A percentile compares a stretch with the other conserved stretches of the same genome.
These are phyloP conservation scores for Danio choprae DNA, from an alignment of 2,797 vertebrate genomes.

Conservation along the genomic window DNA sequence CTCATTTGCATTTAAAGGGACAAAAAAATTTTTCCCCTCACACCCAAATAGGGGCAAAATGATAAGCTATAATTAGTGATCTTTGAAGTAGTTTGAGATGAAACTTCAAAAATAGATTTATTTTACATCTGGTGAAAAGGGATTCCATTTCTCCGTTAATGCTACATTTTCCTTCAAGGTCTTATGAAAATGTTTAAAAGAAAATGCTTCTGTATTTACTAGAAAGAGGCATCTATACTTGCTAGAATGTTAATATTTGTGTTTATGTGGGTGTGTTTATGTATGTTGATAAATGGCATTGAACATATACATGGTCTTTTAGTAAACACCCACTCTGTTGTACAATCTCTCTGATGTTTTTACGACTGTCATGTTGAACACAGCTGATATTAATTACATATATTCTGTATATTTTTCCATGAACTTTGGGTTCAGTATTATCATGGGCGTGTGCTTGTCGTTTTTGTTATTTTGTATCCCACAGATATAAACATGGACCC, in stretches of 20 bases:
- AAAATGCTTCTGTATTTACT: not conserved
- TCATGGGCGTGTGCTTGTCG: slow-evolving; percentile 52
- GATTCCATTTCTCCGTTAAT: not conserved
- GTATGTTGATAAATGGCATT: slow-evolving; percentile 8
- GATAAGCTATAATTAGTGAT: too few species aligned
- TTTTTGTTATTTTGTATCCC: slow-evolving; percentile 11
- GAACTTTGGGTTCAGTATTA: not conserved
- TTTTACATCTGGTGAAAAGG: too few species aligned
- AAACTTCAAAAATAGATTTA: too few species aligned
- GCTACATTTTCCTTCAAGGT: not conserved
- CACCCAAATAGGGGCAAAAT: too few species aligned
- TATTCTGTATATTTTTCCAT: slow-evolving; percentile 24
- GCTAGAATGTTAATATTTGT: slow-evolving; percentile 40
- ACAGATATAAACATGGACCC: slow-evolving; percentile 16
- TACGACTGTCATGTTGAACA: slow-evolving; percentile 17
- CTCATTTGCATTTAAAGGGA: too few species aligned
- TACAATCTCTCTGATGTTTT: slow-evolving; percentile 19
- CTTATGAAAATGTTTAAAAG: not conserved
- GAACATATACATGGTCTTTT: slow-evolving; percentile 5
- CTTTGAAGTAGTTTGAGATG: too few species aligned
- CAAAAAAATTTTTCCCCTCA: too few species aligned
- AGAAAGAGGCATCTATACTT: slow-evolving; percentile 17
- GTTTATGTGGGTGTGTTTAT: slow-evolving; percentile 39
- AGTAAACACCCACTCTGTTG: slow-evolving; percentile 3
- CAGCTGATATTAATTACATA: not conserved